phyloP scores from a whole-genome alignment of 2,888 invertebrate species.

The Mamestra brassicae region DNA sequence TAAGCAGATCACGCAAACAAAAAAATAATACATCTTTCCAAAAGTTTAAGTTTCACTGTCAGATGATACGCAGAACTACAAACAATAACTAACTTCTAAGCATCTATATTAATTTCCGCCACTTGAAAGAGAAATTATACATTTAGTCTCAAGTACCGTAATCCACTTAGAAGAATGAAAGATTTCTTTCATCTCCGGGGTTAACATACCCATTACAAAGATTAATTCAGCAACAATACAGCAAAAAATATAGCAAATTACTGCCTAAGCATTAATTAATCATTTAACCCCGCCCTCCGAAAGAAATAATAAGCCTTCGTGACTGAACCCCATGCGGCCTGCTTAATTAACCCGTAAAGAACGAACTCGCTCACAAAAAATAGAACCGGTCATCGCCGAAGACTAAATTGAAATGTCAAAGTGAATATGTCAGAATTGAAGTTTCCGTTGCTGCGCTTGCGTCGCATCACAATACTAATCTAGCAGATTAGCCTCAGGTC shows the following conservation, averaged over 20 bases:
- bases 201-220: constrained; percentile 73
- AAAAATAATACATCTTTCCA: background rate
- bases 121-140: constrained; percentile 44
- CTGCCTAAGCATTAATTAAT: constrained; percentile 82
- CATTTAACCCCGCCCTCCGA: constrained; percentile 78
- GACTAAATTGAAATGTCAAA: constrained; percentile 59
- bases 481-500: constrained; percentile 57
- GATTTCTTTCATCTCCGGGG: constrained; percentile 67
- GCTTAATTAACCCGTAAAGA: constrained; percentile 68
- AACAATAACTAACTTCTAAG: constrained; percentile 39
- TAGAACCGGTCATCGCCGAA: constrained; percentile 34
- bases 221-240: constrained; percentile 73
- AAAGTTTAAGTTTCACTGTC: background rate
- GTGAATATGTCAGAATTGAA: constrained; percentile 52
- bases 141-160: constrained; percentile 63
- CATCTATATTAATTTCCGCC: constrained; percentile 43
- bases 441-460: constrained; percentile 30
- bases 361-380: constrained; percentile 62
- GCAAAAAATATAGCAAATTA: constrained; percentile 83
- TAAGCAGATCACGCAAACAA: background rate
- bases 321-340: constrained; percentile 68
- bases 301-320: constrained; percentile 75
- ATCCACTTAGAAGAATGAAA: constrained; percentile 60
- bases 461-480: constrained; percentile 47
- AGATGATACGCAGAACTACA: constrained; percentile 23